Evolutionary conservation across 2,113 vertebrate species (phyloP), one percentile per base, ranked within the genome.

Genomic region (Apaloderma vittatum): DNA sequence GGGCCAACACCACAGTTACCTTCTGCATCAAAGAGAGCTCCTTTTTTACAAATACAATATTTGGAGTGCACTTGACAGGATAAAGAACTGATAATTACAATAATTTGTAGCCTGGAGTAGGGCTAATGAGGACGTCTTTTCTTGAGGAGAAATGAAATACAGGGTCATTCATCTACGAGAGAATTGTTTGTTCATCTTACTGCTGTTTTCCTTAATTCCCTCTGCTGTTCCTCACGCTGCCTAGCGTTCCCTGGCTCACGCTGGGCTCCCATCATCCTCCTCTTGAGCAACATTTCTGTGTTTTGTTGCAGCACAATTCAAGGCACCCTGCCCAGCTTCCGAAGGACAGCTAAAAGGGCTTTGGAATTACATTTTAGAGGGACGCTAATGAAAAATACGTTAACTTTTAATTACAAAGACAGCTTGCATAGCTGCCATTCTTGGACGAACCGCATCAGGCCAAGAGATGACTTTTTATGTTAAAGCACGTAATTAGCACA

Each of bases 351-450:
- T 86, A 77, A 90, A 94, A 26, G 79, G 74, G 71, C 7, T n/a
- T 52, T 72, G 22, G 32, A 76, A 95, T 92, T 85, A 71, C 52
- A 30, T 65, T 93, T 91, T 37, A 86, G 91, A 94, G 76, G 90
- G 15, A 57, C 43, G 70, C 30, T 86, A 91, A 96, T 95, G 84
- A 94, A 92, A 96, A 97, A 95, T 51, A 86, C 68, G 86, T 76
- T 91, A 90, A 54, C 61, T 85, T 75, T 62, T 71, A 84, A 85
- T 86, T 88, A 90, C 81, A 80, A 67, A 59, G 92, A 93, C 45
- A 83, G 48, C 46, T 86, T 80, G 45, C 79, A 61, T 65, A 78
- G 61, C 59, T 86, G 52, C 36, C 66, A 32, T 46, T 90, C 85
- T 65, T 76, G 30, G 66, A 71, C 21, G 63, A 89, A 52, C 43